Evolutionary conservation across 2,888 invertebrate species (phyloP).

Genomic region (Bellardia bayeri): DNA sequence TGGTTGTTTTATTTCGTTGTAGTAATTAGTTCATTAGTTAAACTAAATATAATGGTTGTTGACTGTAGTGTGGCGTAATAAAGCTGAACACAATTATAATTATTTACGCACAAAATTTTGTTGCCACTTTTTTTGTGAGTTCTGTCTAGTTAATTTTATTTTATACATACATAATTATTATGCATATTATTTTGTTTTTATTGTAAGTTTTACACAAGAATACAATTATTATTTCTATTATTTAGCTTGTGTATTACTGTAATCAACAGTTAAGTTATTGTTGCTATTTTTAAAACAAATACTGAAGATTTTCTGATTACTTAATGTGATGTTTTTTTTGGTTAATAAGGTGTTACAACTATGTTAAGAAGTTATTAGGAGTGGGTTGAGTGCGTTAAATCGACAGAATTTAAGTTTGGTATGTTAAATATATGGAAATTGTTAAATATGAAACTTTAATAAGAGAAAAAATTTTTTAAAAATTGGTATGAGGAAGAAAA

Average conservation of each 20-base stretch:
- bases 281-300: not conserved
- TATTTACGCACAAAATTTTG: constrained; percentile 46
- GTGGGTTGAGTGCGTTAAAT: too few relatives aligned
- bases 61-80: constrained; percentile 14
- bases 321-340: too few relatives aligned
- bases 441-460: too few relatives aligned
- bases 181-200: constrained; percentile 13
- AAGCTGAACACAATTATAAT: constrained; percentile 40
- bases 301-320: constrained; percentile 12
- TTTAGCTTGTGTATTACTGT: not conserved
- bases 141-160: constrained; percentile 13
- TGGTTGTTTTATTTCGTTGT: constrained; percentile 21
- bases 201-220: constrained; percentile 1
- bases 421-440: not conserved
- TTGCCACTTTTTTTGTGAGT: not conserved
- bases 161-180: not conserved
- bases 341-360: too few relatives aligned
- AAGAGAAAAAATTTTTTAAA: too few relatives aligned
- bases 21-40: constrained; percentile 61
- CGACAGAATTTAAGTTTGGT: too few relatives aligned
- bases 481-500: too few relatives aligned
- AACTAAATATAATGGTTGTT: constrained; percentile 29
- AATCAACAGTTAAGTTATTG: constrained; percentile 37
- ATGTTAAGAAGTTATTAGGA: too few relatives aligned
- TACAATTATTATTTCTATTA: not conserved